These are phyloP conservation scores for Cistogaster globosa DNA, from an alignment of 2,888 invertebrate genomes.

Conservation along the genomic window DNA sequence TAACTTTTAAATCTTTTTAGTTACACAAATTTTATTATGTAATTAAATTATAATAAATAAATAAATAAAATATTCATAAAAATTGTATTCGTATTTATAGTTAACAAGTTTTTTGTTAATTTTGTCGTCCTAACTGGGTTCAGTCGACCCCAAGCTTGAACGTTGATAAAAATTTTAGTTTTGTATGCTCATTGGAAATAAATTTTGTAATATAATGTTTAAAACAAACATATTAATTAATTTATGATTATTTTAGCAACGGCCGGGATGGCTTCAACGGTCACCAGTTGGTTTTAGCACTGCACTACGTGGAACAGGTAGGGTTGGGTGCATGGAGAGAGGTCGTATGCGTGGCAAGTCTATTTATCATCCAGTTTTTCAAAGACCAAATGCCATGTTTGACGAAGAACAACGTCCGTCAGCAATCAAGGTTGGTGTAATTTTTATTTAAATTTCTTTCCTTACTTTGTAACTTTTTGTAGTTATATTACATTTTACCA, in stretches of 20 bases:
- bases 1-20: too few relatives aligned
- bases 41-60: too few relatives aligned
- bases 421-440: constrained; percentile 74
- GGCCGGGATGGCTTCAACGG: constrained; percentile 83
- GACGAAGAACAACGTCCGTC: constrained; percentile 78
- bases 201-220: neutral
- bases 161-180: neutral
- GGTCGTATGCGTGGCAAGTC: constrained; percentile 82
- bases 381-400: constrained; percentile 79
- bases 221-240: neutral
- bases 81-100: too few relatives aligned
- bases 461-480: too few relatives aligned
- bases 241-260: constrained; percentile 72
- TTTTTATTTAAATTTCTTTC: too few relatives aligned
- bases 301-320: constrained; percentile 82
- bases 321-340: constrained; percentile 84
- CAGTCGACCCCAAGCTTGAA: too few relatives aligned
- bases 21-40: too few relatives aligned
- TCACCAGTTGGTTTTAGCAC: constrained; percentile 81
- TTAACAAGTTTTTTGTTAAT: too few relatives aligned
- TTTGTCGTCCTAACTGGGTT: too few relatives aligned
- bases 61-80: too few relatives aligned
- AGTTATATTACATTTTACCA: too few relatives aligned
- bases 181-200: neutral
- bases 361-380: constrained; percentile 80